A percentile compares a stretch with the other conserved stretches of the same genome.
phyloP scores from a whole-genome alignment of 2,797 vertebrate species.

The Cyclopterus lumpus region DNA sequence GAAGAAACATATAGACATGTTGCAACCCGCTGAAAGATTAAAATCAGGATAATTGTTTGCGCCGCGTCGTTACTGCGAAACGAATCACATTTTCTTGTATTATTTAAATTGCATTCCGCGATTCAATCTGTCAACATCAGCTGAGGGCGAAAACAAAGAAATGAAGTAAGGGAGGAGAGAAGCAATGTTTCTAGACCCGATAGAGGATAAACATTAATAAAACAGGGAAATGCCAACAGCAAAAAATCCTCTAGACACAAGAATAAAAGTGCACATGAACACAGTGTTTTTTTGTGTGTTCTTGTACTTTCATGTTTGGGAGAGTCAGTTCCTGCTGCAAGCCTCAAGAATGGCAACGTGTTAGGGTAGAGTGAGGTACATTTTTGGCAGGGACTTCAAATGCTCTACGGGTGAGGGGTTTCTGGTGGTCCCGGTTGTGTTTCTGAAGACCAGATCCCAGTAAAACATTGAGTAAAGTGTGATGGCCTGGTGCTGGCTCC shows the following conservation, averaged over 20 bases:
- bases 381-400: not conserved
- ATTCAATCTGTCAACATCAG: not conserved
- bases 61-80: constrained; percentile 30
- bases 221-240: not conserved
- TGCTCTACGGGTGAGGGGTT: not conserved
- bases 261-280: constrained; percentile 14
- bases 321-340: not conserved
- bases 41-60: constrained; percentile 63
- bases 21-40: constrained; percentile 73
- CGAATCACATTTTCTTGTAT: constrained; percentile 6
- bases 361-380: not conserved
- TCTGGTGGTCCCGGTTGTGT: not conserved
- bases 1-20: constrained; percentile 74
- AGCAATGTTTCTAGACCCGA: not conserved
- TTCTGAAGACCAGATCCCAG: not conserved
- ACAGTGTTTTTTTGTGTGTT: not conserved
- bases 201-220: not conserved
- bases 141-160: constrained; percentile 13
- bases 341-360: not conserved
- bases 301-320: constrained; percentile 4
- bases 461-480: not conserved
- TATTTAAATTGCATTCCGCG: constrained; percentile 35
- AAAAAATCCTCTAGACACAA: constrained; percentile 5
- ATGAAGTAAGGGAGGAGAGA: not conserved
- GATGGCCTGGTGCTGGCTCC: not conserved